Evolutionary conservation across 2,888 invertebrate species (phyloP), one percentile per base, ranked within the genome.

Genomic region (Brachyopa scutellaris): DNA sequence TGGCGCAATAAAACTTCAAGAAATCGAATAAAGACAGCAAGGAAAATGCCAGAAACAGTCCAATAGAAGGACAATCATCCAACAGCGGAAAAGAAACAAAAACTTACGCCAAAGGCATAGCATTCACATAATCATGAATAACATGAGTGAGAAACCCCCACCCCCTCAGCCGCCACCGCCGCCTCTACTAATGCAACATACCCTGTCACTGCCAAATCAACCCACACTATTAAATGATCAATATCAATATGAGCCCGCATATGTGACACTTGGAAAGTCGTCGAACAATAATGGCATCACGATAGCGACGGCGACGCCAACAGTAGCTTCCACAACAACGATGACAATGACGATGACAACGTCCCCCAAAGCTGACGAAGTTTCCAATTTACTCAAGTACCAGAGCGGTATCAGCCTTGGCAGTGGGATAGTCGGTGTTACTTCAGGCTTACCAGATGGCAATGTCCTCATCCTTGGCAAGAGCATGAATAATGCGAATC

Each of bases 281-380:
- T 64, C 61, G 9, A 77, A 78, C 66, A 77, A 78, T 66, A 78
- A 77, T 17, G 64, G 64, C 61, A 70, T 47, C 51, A 59, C 73
- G 66, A 70, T 72, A 70, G 55, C 72, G 59, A 73, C 74, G 67
- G 55, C 66, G 31, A 36, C 80, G 11, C 62, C 80, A 86, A 82
- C 84, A 84, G 67, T 64, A 26, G 36, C 85, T 77, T 31, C 76
- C 42, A 76, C 80, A 76, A 76, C 85, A 67, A 70, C 85, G 29
- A 62, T 85, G 55, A 36, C 85, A 49, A 79, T 82, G 21, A 84
- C 69, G 21, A 73, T 84, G 76, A 76, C 80, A 76, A 64, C 80
- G 23, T 76, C 80, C 15, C 80, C 80, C n/a, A 80, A 80, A 76
- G 51, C 67, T 69, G 80, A 80, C 38, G 80, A 76, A 64, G 76